Evolutionary conservation across 1,140 invertebrate genomes (phyloP).

Genomic region (Cryptotermes secundus): DNA sequence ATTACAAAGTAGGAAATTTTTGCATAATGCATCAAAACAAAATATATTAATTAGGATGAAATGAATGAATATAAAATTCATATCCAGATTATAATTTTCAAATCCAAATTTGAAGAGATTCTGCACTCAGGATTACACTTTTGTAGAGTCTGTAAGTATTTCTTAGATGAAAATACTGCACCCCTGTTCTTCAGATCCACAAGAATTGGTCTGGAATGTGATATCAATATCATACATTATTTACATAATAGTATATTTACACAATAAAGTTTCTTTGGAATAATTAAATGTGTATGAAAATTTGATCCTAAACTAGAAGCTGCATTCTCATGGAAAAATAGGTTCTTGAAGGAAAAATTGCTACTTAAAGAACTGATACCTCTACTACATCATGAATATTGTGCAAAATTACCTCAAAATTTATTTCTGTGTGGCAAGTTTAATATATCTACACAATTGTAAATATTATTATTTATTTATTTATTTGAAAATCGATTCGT

Average conservation of each 20-base stretch:
- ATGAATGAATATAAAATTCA: too few relatives aligned
- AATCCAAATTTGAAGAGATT: too few relatives aligned
- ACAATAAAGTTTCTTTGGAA: neutral
- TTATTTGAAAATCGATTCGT: neutral
- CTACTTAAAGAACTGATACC: neutral
- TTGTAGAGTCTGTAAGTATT: too few relatives aligned
- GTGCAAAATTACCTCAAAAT: neutral
- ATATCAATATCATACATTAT: neutral
- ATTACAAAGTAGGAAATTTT: too few relatives aligned
- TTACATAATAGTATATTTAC: conserved; percentile 18
- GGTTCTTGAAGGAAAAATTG: neutral
- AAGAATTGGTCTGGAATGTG: neutral
- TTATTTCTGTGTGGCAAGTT: neutral
- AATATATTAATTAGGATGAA: too few relatives aligned
- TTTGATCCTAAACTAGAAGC: neutral
- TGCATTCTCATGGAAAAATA: neutral
- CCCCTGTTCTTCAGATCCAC: neutral
- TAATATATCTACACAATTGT: conserved; percentile 9
- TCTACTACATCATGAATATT: neutral
- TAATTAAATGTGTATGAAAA: neutral
- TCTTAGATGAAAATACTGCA: too few relatives aligned
- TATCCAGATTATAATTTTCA: too few relatives aligned
- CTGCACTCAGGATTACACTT: too few relatives aligned
- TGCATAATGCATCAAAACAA: too few relatives aligned
- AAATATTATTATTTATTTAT: neutral